Evolutionary conservation across 2,113 vertebrate genomes (phyloP).

Genomic region (Heterotis niloticus): DNA sequence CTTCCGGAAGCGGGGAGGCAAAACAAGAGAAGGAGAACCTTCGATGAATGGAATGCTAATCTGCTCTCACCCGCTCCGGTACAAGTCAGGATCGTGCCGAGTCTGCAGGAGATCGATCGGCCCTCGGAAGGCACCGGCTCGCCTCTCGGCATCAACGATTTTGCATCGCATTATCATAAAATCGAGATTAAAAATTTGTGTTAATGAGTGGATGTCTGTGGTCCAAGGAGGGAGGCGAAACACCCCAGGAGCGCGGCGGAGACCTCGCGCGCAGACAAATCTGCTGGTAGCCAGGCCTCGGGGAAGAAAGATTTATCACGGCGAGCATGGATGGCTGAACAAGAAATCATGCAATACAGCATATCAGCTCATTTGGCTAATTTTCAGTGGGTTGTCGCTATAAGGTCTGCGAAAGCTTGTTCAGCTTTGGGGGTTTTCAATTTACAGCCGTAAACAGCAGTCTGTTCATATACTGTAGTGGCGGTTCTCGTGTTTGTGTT

Average conservation of each 20-base stretch:
- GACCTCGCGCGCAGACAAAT: not conserved
- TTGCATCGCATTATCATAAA: not conserved
- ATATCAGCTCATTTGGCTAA: not conserved
- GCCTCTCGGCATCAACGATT: not conserved
- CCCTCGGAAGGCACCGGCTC: not conserved
- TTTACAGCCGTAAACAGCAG: too few species aligned
- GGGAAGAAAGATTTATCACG: not conserved
- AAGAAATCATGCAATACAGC: not conserved
- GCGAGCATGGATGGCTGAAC: not conserved
- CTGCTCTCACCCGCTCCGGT: not conserved
- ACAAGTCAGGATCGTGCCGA: not conserved
- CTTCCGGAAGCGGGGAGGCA: not conserved
- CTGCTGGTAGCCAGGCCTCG: not conserved
- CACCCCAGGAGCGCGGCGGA: not conserved
- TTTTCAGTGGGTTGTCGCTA: not conserved
- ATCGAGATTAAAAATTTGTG: conserved; percentile 11
- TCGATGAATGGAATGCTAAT: not conserved
- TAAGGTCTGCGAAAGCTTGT: not conserved
- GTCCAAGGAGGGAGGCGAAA: not conserved
- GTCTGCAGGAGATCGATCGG: not conserved
- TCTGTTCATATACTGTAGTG: too few species aligned
- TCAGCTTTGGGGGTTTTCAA: too few species aligned
- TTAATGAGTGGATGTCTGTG: not conserved
- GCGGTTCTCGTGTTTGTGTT: too few species aligned
- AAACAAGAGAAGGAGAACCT: not conserved